Base-by-base conservation (phyloP, 92 coral and sea anemone genomes). In the Siderastrea siderea region DNA sequence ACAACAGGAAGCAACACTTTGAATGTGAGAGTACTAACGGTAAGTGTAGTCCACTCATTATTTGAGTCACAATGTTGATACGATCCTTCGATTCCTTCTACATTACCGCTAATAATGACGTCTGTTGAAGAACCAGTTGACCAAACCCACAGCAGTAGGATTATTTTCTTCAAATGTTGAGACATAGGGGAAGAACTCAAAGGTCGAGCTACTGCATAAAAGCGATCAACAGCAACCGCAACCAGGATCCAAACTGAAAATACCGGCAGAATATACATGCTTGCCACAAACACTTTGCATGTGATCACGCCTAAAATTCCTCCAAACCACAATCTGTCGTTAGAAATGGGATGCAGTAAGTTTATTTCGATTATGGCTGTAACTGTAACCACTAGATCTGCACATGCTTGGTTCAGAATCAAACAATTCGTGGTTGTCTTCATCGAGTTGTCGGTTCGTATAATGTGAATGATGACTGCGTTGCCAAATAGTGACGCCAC, bases 391-490 rank as follows among this genome's bases (percentile, higher is more conserved):
- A 11, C 1, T 3, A 77, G 6, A 59, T 77, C 81, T 16, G 51
- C 69, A 60, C 67, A 77, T 43, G 81, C 81, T 77, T 77, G 81
- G 38, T 76, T 76, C 66, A 76, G 58, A 55, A 76, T 59, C 66
- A 76, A 13, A 46, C 38, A 58, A 59, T 76, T 76, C 3, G 66
- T 76, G n/a, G 80, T 59, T 0, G 80, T 43, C 52, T 59, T 76
- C 67, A 76, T 55, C 10, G 66, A 43, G 67, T 15, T 55, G 10
- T 76, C 15, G 3, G 80, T 54, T 55, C 68, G 65, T 12, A 58
- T 77, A 2, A 77, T 59, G 51, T 77, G 68, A 44, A 77, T 58
- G 68, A 77, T 60, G 52, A 59, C 38, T 77, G 81, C 58, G 43
- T 77, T 77, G 68, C 81, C 81, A 63, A 77, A 45, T 13, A 77